Conservation (phyloP, 2,113 vertebrate species). For the Daphoenositta chrysoptera region DNA sequence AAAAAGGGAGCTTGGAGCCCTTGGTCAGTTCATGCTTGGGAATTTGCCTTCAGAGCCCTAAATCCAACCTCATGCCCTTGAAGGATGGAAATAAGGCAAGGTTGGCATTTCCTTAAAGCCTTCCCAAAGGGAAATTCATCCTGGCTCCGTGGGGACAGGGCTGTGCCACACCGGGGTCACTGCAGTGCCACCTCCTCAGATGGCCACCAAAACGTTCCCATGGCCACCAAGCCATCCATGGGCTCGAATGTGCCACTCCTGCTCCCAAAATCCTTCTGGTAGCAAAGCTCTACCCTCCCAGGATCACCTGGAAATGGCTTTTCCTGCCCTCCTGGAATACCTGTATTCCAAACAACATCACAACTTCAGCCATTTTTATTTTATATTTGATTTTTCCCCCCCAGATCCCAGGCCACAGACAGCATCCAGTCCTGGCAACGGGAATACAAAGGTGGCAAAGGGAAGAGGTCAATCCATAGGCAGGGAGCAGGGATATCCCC, state of each 20-base stretch:
- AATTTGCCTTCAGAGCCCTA: not conserved
- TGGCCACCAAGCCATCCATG: not conserved
- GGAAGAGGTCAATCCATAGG: not conserved
- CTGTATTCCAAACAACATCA: fast-evolving
- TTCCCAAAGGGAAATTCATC: not conserved
- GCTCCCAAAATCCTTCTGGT: not conserved
- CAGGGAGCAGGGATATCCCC: not conserved
- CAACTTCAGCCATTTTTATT: not conserved
- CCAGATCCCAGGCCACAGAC: not conserved
- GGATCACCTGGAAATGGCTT: not conserved
- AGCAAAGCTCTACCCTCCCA: not conserved
- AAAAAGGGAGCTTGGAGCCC: not conserved
- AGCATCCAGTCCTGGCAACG: not conserved
- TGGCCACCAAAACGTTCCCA: not conserved
- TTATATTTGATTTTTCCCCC: not conserved
- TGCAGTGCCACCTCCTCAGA: not conserved
- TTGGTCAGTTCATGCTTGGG: fast-evolving
- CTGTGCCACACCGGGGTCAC: not conserved
- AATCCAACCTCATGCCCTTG: fast-evolving
- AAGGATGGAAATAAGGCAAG: not conserved
- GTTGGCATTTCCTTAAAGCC: not conserved
- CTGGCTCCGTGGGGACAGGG: fast-evolving
- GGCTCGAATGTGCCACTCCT: fast-evolving
- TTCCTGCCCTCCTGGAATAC: not conserved
- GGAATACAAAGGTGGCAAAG: not conserved